Percentiles rank a stretch among this genome's conserved stretches.
Conservation (phyloP, 2,888 invertebrate genomes). For the Rhorus exstirpatorius region DNA sequence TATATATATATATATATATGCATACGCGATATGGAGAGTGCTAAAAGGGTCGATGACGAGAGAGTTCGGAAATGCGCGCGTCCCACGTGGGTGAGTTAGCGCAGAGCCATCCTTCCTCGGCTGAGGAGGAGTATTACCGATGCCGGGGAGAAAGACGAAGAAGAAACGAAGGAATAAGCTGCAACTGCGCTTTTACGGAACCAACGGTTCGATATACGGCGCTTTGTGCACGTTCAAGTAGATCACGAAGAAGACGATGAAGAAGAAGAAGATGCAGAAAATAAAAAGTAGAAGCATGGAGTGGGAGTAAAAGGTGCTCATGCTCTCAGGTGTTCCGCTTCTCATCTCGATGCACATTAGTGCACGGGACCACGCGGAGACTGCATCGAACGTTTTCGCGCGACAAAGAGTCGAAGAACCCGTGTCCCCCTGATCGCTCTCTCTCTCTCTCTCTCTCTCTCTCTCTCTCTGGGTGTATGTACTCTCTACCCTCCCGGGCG, state of each 20-base stretch:
- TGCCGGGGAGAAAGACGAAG: slow-evolving; percentile 51
- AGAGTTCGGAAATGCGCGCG: slow-evolving; percentile 83
- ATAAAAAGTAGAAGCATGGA: slow-evolving; percentile 64
- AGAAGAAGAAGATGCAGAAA: slow-evolving; percentile 26
- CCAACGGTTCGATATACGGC: slow-evolving; percentile 36
- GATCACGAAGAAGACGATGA: slow-evolving; percentile 19
- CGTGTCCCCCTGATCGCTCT: slow-evolving; percentile 46
- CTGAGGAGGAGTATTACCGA: slow-evolving; percentile 54
- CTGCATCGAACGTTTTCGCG: slow-evolving; percentile 42
- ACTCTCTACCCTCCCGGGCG: background rate
- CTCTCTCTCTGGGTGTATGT: too few relatives aligned
- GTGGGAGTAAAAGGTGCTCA: slow-evolving; percentile 73
- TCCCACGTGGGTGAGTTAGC: slow-evolving; percentile 82
- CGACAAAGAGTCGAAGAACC: slow-evolving; percentile 57
- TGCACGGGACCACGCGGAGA: background rate
- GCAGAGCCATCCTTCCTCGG: slow-evolving; percentile 79
- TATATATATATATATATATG: background rate
- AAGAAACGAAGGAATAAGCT: slow-evolving; percentile 52
- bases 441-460: too few relatives aligned
- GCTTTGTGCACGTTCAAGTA: slow-evolving; percentile 22
- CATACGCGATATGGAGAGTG: slow-evolving; percentile 72
- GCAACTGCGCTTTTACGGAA: slow-evolving; percentile 22
- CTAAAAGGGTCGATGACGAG: slow-evolving; percentile 85
- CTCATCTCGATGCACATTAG: slow-evolving; percentile 66
- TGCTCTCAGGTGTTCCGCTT: slow-evolving; percentile 81